Evolutionary conservation across 2,113 vertebrate genomes (phyloP).

Genomic region (Clinocottus analis): DNA sequence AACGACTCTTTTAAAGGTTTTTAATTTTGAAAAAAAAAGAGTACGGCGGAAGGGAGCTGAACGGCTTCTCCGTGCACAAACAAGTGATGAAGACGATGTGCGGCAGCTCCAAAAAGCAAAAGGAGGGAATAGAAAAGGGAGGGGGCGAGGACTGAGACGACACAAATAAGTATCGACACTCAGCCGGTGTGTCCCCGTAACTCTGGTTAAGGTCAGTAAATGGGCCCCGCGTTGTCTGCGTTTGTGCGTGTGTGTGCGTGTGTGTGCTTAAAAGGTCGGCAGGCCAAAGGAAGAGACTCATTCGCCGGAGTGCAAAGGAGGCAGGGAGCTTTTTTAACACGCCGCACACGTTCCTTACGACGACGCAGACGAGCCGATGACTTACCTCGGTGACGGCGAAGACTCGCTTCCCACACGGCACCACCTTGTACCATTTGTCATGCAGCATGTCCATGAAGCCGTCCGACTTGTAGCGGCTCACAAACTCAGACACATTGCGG

Average conservation of each 20-base stretch:
- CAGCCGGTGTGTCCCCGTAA: constrained; percentile 57
- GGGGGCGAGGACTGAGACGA: constrained; percentile 26
- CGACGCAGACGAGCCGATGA: no score
- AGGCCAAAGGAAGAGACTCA: no score
- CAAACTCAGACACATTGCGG: constrained; percentile 92
- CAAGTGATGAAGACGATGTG: constrained; percentile 43
- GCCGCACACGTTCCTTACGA: constrained; percentile 62
- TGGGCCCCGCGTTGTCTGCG: constrained; percentile 28
- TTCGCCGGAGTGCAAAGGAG: constrained; percentile 53
- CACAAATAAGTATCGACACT: constrained; percentile 51
- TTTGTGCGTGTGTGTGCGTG: constrained; percentile 22
- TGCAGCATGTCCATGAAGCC: constrained; percentile 97
- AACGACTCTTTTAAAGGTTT: no score
- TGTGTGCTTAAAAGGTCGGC: no score
- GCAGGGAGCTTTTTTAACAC: constrained; percentile 49
- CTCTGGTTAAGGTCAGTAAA: constrained; percentile 50
- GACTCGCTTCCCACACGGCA: constrained; percentile 94
- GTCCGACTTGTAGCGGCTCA: constrained; percentile 95
- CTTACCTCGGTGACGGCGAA: constrained; percentile 95
- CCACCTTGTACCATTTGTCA: constrained; percentile 97
- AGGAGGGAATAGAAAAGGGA: constrained; percentile 2
- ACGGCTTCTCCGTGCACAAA: constrained; percentile 37
- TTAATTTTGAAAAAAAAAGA: no score
- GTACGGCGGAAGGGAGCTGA: constrained; percentile 49
- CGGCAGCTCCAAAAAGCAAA: no score